phyloP scores from a whole-genome alignment of 2,113 vertebrate species.

The Equus quagga region DNA sequence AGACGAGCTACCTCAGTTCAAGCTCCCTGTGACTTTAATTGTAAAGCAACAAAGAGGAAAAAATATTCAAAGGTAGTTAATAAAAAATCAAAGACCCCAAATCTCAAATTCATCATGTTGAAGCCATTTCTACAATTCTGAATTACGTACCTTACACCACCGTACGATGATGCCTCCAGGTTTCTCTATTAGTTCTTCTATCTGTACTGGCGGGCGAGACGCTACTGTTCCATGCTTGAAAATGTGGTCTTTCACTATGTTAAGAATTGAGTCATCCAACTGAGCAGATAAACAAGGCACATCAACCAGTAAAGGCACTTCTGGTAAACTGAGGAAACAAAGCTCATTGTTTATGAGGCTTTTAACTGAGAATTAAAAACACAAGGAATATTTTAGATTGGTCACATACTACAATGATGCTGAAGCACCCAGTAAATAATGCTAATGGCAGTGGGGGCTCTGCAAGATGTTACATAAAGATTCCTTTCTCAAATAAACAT shows the following conservation, averaged over 20 bases:
- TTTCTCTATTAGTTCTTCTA: slow-evolving; percentile 96
- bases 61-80: slow-evolving; percentile 10
- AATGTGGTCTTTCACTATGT: slow-evolving; percentile 92
- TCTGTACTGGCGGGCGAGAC: slow-evolving; percentile 96
- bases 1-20: slow-evolving; percentile 14
- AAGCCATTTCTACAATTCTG: background rate
- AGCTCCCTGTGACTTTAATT: slow-evolving; percentile 15
- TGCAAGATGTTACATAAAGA: background rate
- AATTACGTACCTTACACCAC: slow-evolving; percentile 95
- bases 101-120: background rate
- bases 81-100: background rate
- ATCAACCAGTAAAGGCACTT: slow-evolving; percentile 97
- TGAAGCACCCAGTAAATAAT: background rate
- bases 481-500: slow-evolving; percentile 2
- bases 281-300: slow-evolving; percentile 98
- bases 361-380: slow-evolving; percentile 10
- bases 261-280: slow-evolving; percentile 95
- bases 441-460: background rate
- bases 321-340: slow-evolving; percentile 92
- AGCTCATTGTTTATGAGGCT: background rate
- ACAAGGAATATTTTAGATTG: background rate
- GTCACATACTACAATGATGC: background rate
- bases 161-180: slow-evolving; percentile 96
- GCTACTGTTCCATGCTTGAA: slow-evolving; percentile 94
- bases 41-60: slow-evolving; percentile 33